Evolutionary conservation across 2,113 vertebrate species (phyloP), one percentile per base, ranked within the genome.

Genomic region (Burhinus oedicnemus): DNA sequence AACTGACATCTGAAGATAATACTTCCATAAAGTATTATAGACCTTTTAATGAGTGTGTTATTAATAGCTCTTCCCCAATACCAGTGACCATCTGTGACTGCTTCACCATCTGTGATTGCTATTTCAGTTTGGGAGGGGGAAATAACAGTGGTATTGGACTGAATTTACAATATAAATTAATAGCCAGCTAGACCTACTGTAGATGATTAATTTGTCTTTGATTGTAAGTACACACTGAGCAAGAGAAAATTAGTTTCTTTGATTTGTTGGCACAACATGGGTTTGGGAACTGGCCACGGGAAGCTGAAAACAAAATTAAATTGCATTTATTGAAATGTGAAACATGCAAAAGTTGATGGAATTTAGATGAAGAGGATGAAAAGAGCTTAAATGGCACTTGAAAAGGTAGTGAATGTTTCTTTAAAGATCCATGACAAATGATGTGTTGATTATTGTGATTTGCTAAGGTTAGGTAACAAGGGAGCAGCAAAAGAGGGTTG

Each of bases 231-330:
- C 55, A 71, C 42, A 87, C 30, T 86, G 44, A 96, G 81, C 26
- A 79, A 74, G 60, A 89, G 38, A 96, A 93, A 93, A 94, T 95
- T 83, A 78, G 36, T 69, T 96, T 77, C 76, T 93, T 91, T 96
- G 83, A 93, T 96, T 91, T 96, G 93, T 91, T 96, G 91, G 70
- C 74, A 79, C 78, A 97, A 94, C 78, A 81, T 52, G 40, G 23
- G 23, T 47, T 93, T 95, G 47, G 85, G 75, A 94, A 94, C 83
- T 47, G 42, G 42, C 70, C 64, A 75, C 0, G 0, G 55, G 54
- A 95, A 95, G 61, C 81, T 87, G 70, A 88, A 89, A 93, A 77
- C 34, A 85, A 85, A 45, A 93, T 87, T 76, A 90, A 89, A 83
- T 94, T 88, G 23, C 77, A 65, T 94, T 89, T 93, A 61, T 26